phyloP scores from a whole-genome alignment of 2,113 vertebrate species.

The Thalassoma bifasciatum region DNA sequence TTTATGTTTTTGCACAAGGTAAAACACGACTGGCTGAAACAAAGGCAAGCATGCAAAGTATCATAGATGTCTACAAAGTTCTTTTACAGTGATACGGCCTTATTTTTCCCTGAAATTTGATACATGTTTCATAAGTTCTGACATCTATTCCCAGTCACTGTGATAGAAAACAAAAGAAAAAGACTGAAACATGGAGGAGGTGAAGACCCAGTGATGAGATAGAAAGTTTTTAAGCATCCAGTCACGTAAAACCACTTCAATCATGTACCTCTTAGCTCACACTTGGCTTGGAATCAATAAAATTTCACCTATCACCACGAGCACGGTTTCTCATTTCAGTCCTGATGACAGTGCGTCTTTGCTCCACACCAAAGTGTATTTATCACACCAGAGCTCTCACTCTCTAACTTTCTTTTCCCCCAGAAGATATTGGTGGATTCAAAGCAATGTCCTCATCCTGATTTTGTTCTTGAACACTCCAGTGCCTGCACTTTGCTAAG shows the following conservation, averaged over 20 bases:
- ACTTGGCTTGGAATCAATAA: slow-evolving; percentile 63
- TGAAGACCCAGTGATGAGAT: not conserved
- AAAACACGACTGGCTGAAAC: slow-evolving; percentile 17
- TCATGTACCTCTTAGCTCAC: slow-evolving; percentile 37
- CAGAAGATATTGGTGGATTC: slow-evolving; percentile 14
- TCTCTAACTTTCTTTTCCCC: slow-evolving; percentile 8
- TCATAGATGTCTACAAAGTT: slow-evolving; percentile 30
- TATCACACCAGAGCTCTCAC: slow-evolving; percentile 22
- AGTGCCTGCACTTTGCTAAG: slow-evolving; percentile 1
- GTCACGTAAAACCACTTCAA: slow-evolving; percentile 42
- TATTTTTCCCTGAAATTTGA: slow-evolving; percentile 2
- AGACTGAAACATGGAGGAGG: slow-evolving; percentile 1
- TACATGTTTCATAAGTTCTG: not conserved
- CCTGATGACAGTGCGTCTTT: slow-evolving; percentile 25
- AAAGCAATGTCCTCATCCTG: slow-evolving; percentile 35
- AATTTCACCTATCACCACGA: slow-evolving; percentile 58
- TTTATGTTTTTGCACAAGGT: slow-evolving; percentile 17
- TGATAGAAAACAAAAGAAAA: not conserved
- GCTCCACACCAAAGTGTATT: slow-evolving; percentile 9
- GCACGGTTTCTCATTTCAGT: slow-evolving; percentile 48
- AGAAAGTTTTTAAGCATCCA: slow-evolving; percentile 24
- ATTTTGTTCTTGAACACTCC: slow-evolving; percentile 8
- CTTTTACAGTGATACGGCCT: slow-evolving; percentile 6
- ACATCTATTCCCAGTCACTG: slow-evolving; percentile 3
- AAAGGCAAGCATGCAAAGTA: slow-evolving; percentile 28